Evolutionary conservation across 2,888 invertebrate species (phyloP).

Genomic region (Polymixis flavicincta): DNA sequence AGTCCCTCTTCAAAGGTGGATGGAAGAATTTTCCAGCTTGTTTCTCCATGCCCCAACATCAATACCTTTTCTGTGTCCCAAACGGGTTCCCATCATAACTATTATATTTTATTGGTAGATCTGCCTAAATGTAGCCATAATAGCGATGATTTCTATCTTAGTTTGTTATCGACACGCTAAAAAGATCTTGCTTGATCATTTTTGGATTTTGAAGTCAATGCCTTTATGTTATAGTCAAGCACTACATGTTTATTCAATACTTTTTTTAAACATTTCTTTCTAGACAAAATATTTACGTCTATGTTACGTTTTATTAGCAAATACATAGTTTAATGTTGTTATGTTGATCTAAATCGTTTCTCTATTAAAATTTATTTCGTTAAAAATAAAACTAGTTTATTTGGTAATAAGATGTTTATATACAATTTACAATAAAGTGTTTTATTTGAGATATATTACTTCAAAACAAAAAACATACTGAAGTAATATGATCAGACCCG

Average conservation of each 20-base stretch:
- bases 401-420: constrained; percentile 44
- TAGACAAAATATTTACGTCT: no score
- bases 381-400: constrained; percentile 32
- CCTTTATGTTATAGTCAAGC: background rate
- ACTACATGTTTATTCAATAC: background rate
- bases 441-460: constrained; percentile 14
- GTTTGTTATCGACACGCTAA: background rate
- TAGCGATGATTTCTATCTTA: background rate
- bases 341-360: constrained; percentile 10
- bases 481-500: constrained; percentile 44
- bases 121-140: no score
- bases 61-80: background rate
- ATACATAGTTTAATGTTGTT: constrained; percentile 11
- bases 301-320: constrained; percentile 14
- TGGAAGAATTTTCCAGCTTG: background rate
- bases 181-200: background rate
- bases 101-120: no score
- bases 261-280: background rate
- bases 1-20: background rate
- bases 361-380: background rate
- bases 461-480: background rate
- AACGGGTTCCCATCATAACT: no score
- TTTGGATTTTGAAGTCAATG: background rate
- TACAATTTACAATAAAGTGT: constrained; percentile 45
- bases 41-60: background rate